phyloP scores from a whole-genome alignment of 92 coral and sea anemone genomes.

The Siderastrea siderea region DNA sequence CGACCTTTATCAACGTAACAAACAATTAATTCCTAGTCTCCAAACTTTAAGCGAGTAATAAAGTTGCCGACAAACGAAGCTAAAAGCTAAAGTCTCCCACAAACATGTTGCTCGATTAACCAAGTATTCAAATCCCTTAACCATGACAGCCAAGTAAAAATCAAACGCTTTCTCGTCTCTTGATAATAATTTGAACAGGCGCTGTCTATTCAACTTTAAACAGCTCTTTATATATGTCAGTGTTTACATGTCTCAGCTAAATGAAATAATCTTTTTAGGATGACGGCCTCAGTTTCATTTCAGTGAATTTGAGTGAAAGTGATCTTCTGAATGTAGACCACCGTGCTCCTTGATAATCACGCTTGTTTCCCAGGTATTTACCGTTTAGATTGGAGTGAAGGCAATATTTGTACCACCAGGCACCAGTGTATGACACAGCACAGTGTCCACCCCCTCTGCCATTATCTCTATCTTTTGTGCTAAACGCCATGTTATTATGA shows the following conservation, averaged over 20 bases:
- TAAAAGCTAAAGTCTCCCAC: no score
- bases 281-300: constrained; percentile 32
- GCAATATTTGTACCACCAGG: constrained; percentile 42
- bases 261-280: not conserved
- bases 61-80: no score
- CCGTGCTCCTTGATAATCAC: not conserved
- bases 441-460: constrained; percentile 25
- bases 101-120: no score
- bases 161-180: no score
- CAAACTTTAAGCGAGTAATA: no score
- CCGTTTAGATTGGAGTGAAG: constrained; percentile 40
- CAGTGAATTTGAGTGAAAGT: constrained; percentile 24
- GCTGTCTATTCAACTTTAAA: no score
- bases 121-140: no score
- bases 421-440: constrained; percentile 40
- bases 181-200: no score
- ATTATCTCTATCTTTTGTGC: constrained; percentile 48
- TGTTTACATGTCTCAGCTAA: not conserved
- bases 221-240: not conserved
- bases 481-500: constrained; percentile 25
- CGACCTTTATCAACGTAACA: no score
- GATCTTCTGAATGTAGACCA: not conserved
- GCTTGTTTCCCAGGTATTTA: constrained; percentile 25
- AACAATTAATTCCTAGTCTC: no score
- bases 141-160: no score